phyloP scores from a whole-genome alignment of 2,113 vertebrate genomes.

The Sus scrofa region T2T-Sscrofa CM000820.6:112189501-112190000 shows the following conservation, averaged over 20 bases:
- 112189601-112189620: neutral
- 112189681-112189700: neutral
- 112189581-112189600: neutral
- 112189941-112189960: constrained; percentile 36
- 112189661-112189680: neutral
- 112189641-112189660: neutral
- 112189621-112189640: neutral
- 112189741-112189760: neutral
- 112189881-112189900: neutral
- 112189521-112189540: constrained; percentile 18
- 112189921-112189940: constrained; percentile 35
- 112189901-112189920: constrained; percentile 19
- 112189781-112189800: neutral
- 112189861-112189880: neutral
- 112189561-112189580: neutral
- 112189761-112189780: neutral
- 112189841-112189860: neutral
- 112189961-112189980: neutral
- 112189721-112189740: neutral
- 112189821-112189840: neutral
- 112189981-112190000: constrained; percentile 21
- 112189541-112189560: constrained; percentile 40
- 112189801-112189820: neutral
- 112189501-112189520: constrained; percentile 58
- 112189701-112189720: neutral